These are phyloP conservation scores for Campylomormyrus numenius DNA, from an alignment of 2,113 vertebrate genomes.

Conservation along the genomic window DNA sequence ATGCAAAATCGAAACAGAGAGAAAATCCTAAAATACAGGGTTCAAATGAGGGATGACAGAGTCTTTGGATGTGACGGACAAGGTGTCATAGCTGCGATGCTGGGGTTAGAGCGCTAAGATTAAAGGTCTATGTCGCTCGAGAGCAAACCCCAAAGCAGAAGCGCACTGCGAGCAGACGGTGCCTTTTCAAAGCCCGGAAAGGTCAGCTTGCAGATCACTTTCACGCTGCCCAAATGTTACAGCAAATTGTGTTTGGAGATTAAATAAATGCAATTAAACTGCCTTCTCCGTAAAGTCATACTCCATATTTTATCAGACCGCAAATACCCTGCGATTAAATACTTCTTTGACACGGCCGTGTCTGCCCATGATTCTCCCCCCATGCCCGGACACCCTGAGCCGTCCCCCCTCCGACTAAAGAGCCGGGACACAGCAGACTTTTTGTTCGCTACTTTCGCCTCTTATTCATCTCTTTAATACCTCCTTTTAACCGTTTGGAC, in stretches of 20 bases:
- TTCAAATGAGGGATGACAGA: background rate
- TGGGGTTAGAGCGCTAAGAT: background rate
- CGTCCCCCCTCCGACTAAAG: background rate
- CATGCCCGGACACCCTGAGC: background rate
- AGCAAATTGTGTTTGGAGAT: background rate
- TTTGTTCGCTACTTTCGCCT: background rate
- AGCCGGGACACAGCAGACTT: background rate
- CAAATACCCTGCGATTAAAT: background rate
- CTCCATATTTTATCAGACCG: background rate
- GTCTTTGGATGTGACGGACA: background rate
- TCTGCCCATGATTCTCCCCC: background rate
- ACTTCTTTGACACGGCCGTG: background rate
- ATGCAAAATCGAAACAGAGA: background rate
- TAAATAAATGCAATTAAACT: background rate
- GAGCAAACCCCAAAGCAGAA: background rate
- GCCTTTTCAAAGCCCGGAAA: background rate
- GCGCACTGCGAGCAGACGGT: background rate
- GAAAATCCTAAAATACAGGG: background rate
- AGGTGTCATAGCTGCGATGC: background rate
- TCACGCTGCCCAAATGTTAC: background rate
- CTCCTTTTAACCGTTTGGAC: background rate
- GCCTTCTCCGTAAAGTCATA: background rate
- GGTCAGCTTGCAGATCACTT: background rate
- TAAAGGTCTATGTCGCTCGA: background rate
- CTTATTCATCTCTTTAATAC: background rate